A percentile compares a stretch with the other conserved stretches of the same genome.
Conservation (phyloP, 2,888 invertebrate genomes). For the Cephus nigrinus region DNA sequence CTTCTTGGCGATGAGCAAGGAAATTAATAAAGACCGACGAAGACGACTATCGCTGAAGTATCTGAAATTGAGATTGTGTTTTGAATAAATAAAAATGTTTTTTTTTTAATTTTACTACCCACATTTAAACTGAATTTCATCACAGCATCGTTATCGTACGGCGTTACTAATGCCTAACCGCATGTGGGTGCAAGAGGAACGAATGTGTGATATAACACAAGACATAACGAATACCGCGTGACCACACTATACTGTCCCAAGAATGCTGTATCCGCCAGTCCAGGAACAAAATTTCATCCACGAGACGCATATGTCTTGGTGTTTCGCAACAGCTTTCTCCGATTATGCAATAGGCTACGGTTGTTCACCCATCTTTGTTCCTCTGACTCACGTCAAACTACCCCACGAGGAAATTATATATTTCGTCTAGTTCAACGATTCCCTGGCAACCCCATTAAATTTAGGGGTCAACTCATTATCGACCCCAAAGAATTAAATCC, state of each 20-base stretch:
- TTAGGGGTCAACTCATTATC: no score
- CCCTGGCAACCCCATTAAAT: no score
- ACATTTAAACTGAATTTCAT: background rate
- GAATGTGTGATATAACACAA: conserved; percentile 10
- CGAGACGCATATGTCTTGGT: conserved; percentile 13
- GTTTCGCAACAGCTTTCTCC: conserved; percentile 58
- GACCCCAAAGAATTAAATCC: background rate
- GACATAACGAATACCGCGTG: conserved; percentile 37
- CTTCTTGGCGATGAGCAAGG: background rate
- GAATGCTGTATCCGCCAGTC: background rate
- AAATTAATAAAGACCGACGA: background rate
- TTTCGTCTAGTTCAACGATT: background rate
- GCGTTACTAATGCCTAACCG: background rate
- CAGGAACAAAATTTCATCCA: background rate
- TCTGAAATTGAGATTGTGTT: background rate
- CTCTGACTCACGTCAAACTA: conserved; percentile 6
- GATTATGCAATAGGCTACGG: conserved; percentile 44
- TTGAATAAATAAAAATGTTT: background rate
- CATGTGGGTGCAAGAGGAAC: background rate
- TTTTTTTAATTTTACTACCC: background rate
- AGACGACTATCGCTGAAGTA: background rate
- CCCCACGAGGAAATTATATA: background rate
- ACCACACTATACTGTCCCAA: background rate
- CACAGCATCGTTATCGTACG: conserved; percentile 15
- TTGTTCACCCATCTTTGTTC: conserved; percentile 51